Evolutionary conservation across 2,113 vertebrate genomes (phyloP), one percentile per base, ranked within the genome.

Genomic region (Ceuthmochares aereus): DNA sequence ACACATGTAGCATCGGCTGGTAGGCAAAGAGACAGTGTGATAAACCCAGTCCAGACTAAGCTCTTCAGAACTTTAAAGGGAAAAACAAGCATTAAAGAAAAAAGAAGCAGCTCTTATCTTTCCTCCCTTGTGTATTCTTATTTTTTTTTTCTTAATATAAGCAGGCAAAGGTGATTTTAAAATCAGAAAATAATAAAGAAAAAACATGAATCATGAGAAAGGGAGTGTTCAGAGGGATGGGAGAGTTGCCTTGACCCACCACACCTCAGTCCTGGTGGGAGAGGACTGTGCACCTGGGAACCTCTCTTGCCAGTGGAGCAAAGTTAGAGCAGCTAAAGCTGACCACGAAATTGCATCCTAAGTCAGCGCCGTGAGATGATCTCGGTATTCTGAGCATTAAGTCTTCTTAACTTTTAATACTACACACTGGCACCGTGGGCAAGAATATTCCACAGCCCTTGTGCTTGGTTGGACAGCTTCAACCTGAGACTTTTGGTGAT

Each of bases 401-500:
- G 16, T 15, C 40, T 4, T 29, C 10, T 85, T 45, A 74, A 20
- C 30, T 68, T 47, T 7, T 18, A 32, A 34, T 26, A 5, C 56
- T 3, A 19, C 86, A 4, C 0, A 0, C 25, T 26, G 81, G 40
- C 43, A 32, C 52, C 1, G 0, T 6, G 8, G 37, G 54, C 59
- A 21, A 22, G n/a, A 10, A 9, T 6, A 25, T 7, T 11, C 42
- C 54, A 45, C 52, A 74, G 37, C n/a, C 34, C 30, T 36, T 5
- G 42, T 5, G 42, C 25, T 17, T 1, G 34, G 70, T 19, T 9
- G 75, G 56, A 47, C 0, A 1, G 7, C 45, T 52, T 30, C 40
- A 32, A 2, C 20, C 12, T 3, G 0, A 60, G 18, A 12, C 8
- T 34, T 26, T 1, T 19, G n/a, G 27, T 12, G 34, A 55, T 5